Conservation (phyloP, 2,797 vertebrate species). For the Hyperoplus lanceolatus region DNA sequence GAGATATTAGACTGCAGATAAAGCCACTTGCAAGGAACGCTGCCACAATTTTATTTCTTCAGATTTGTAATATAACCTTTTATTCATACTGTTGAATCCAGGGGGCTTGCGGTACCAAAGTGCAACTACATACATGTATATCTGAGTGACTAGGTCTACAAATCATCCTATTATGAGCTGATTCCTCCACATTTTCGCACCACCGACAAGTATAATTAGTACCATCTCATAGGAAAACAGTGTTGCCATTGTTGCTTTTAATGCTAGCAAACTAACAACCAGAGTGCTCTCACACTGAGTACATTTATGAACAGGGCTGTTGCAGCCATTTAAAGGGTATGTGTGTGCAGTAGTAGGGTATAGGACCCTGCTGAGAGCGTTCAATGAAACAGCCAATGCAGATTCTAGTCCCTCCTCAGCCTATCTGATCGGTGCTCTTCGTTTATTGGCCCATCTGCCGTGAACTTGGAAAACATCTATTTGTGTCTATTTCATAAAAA, state of each 20-base stretch:
- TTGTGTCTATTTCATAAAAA: constrained; percentile 75
- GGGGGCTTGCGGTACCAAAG: background rate
- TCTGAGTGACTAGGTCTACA: constrained; percentile 11
- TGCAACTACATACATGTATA: constrained; percentile 9
- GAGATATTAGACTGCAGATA: constrained; percentile 15
- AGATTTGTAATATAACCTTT: constrained; percentile 35
- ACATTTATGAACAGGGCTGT: constrained; percentile 41
- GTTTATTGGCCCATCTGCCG: constrained; percentile 68
- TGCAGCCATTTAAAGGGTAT: constrained; percentile 44
- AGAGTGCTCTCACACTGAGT: constrained; percentile 37
- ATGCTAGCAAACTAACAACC: constrained; percentile 35
- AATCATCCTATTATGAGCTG: constrained; percentile 25
- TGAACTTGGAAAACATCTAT: constrained; percentile 75
- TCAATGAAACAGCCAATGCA: constrained; percentile 56
- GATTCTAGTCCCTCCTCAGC: constrained; percentile 41
- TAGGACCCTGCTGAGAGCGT: constrained; percentile 50
- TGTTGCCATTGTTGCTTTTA: constrained; percentile 46
- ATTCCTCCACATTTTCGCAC: constrained; percentile 33
- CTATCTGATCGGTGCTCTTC: constrained; percentile 60
- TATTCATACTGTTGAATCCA: constrained; percentile 43
- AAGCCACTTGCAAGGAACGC: constrained; percentile 8
- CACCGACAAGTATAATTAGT: constrained; percentile 21
- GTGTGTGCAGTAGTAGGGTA: constrained; percentile 46
- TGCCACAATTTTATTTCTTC: constrained; percentile 43
- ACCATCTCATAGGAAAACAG: constrained; percentile 34